Evolutionary conservation across 2,888 invertebrate genomes (phyloP).

Genomic region (Stegophylla sp.): DNA sequence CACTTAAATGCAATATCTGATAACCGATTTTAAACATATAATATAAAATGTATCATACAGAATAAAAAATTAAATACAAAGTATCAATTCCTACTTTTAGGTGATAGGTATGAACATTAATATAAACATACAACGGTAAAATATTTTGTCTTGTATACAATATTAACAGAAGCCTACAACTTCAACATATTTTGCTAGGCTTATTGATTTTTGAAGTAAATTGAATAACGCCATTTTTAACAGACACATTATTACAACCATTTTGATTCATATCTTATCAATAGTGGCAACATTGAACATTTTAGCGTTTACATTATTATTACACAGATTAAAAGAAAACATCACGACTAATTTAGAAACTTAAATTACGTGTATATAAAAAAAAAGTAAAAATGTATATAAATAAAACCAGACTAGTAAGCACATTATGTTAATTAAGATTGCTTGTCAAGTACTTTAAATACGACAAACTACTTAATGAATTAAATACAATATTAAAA

Average conservation of each 20-base stretch:
- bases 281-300: constrained; percentile 21
- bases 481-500: constrained; percentile 45
- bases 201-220: constrained; percentile 1
- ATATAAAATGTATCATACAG: background rate
- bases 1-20: constrained; percentile 44
- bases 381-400: constrained; percentile 26
- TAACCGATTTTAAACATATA: constrained; percentile 32
- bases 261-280: constrained; percentile 38
- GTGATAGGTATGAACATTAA: background rate
- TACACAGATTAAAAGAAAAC: background rate
- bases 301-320: background rate
- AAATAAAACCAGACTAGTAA: constrained; percentile 52
- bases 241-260: constrained; percentile 9
- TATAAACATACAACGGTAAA: constrained; percentile 1
- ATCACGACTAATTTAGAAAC: constrained; percentile 30
- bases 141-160: background rate
- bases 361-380: constrained; percentile 26
- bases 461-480: constrained; percentile 34
- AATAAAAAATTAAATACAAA: constrained; percentile 30
- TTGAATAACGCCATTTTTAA: background rate
- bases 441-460: background rate
- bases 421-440: constrained; percentile 39
- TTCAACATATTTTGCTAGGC: background rate
- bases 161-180: background rate
- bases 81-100: constrained; percentile 26